phyloP scores from a whole-genome alignment of 2,113 vertebrate species.

The Poeciliopsis prolifica region DNA sequence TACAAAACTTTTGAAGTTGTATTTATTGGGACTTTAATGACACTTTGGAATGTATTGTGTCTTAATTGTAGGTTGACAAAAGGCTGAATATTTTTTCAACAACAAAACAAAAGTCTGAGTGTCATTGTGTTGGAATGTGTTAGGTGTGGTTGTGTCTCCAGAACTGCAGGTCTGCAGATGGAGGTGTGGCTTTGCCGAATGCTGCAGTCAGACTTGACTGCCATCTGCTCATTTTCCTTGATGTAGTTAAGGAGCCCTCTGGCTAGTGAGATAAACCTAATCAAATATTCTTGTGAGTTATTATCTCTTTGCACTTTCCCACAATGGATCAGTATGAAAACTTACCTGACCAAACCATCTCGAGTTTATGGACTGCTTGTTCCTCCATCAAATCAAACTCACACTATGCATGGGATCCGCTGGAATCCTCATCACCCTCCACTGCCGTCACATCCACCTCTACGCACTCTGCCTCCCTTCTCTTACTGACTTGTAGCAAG shows the following conservation, averaged over 20 bases:
- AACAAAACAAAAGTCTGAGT: background rate
- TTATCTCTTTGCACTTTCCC: background rate
- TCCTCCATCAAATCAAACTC: background rate
- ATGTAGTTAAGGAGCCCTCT: background rate
- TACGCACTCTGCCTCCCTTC: background rate
- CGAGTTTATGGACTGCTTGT: background rate
- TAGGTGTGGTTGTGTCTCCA: background rate
- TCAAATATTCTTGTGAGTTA: background rate
- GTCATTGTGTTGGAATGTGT: background rate
- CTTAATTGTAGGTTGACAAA: too few species aligned
- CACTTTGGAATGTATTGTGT: too few species aligned
- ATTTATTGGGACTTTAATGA: background rate
- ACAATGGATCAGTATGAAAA: background rate
- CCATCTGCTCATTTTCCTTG: background rate
- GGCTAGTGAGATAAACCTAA: background rate
- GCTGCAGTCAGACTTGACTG: background rate
- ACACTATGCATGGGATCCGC: background rate
- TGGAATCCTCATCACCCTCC: background rate
- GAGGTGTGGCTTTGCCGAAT: background rate
- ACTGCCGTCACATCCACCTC: background rate
- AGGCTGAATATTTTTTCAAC: too few species aligned
- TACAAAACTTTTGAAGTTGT: too few species aligned
- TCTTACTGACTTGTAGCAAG: too few species aligned
- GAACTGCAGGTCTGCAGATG: background rate
- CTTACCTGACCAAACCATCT: background rate